Percentiles rank a stretch among this genome's conserved stretches.
These are phyloP conservation scores for Gerris buenoi DNA, from an alignment of 1,140 invertebrate genomes.

Conservation along the genomic window DNA sequence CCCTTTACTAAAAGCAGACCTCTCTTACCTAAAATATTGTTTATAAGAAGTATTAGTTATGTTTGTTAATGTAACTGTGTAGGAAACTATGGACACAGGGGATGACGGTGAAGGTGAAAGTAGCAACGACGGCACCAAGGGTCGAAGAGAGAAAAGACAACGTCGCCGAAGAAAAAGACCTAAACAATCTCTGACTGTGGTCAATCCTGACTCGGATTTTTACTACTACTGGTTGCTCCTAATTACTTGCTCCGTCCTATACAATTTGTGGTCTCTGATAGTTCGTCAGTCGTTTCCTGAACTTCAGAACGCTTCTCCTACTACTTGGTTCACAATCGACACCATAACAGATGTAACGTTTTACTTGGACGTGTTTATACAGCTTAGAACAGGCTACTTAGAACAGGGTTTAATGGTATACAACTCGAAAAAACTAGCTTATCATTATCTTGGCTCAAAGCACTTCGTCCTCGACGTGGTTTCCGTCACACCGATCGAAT, in stretches of 20 bases:
- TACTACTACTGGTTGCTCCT: conserved; percentile 90
- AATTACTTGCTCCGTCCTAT: conserved; percentile 74
- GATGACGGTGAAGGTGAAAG: conserved; percentile 30
- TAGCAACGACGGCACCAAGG: background rate
- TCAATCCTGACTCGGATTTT: conserved; percentile 88
- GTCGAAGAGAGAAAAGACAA: conserved; percentile 35
- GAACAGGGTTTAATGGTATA: conserved; percentile 65
- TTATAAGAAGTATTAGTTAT: too few relatives aligned
- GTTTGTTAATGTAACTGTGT: too few relatives aligned
- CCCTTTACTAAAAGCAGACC: too few relatives aligned
- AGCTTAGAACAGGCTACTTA: conserved; percentile 86
- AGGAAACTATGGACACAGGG: conserved; percentile 46
- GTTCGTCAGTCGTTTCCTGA: conserved; percentile 87
- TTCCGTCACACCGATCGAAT: conserved; percentile 68
- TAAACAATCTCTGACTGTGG: conserved; percentile 59
- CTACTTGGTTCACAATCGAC: conserved; percentile 67
- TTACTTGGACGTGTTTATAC: conserved; percentile 70
- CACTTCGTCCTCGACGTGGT: conserved; percentile 73
- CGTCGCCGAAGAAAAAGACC: conserved; percentile 43
- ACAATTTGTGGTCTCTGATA: conserved; percentile 90
- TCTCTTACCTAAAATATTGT: too few relatives aligned
- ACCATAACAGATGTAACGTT: conserved; percentile 73
- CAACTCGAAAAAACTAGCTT: conserved; percentile 73
- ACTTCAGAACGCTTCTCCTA: conserved; percentile 52
- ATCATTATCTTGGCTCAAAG: conserved; percentile 72